These are phyloP conservation scores for Yponomeuta malinellus DNA, from an alignment of 2,888 invertebrate genomes.

Conservation along the genomic window DNA sequence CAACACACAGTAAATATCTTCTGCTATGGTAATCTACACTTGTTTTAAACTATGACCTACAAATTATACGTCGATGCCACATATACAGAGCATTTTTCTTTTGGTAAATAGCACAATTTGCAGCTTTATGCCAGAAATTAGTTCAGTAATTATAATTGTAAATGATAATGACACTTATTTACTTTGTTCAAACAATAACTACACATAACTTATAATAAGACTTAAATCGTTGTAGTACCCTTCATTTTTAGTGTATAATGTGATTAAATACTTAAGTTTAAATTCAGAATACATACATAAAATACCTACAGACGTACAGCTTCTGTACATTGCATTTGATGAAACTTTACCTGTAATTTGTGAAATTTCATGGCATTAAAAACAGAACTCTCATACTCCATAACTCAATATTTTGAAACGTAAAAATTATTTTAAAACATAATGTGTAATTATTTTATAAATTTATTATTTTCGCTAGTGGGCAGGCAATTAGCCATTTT, in stretches of 20 bases:
- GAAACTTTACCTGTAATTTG: too few relatives aligned
- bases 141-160: neutral
- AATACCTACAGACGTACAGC: neutral
- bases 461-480: too few relatives aligned
- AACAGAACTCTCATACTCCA: too few relatives aligned
- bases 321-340: too few relatives aligned
- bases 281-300: neutral
- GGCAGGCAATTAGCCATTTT: too few relatives aligned
- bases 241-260: neutral
- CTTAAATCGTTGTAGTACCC: neutral
- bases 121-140: neutral
- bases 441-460: too few relatives aligned
- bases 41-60: neutral
- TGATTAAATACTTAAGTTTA: neutral
- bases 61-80: neutral
- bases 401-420: too few relatives aligned
- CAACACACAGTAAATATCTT: neutral
- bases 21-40: neutral
- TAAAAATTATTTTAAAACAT: too few relatives aligned
- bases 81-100: too few relatives aligned
- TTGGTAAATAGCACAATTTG: neutral
- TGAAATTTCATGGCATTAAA: too few relatives aligned
- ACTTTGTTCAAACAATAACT: neutral
- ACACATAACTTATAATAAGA: neutral
- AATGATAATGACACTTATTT: neutral